A percentile compares a stretch with the other conserved stretches of the same genome.
Evolutionary conservation across 2,113 vertebrate species (phyloP).

Genomic region (Dipodomys merriami): DNA sequence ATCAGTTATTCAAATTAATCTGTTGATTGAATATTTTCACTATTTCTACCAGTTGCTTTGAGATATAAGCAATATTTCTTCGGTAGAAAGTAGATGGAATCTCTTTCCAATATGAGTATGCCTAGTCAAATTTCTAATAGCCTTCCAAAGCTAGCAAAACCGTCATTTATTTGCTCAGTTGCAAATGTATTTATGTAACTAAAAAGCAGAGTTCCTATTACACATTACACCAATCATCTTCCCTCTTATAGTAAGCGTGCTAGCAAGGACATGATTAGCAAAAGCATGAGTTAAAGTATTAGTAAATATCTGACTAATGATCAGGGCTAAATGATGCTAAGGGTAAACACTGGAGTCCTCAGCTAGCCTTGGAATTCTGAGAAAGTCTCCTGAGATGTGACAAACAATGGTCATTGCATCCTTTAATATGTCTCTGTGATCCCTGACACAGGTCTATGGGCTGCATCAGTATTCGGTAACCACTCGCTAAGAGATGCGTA

Average conservation of each 20-base stretch:
- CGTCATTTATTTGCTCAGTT: not conserved
- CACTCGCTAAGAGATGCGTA: not conserved
- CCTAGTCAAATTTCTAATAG: not conserved
- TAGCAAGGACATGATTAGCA: not conserved
- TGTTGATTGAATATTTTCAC: constrained; percentile 19
- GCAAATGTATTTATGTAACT: not conserved
- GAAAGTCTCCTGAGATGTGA: not conserved
- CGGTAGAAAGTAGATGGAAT: not conserved
- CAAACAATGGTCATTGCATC: not conserved
- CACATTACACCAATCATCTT: not conserved
- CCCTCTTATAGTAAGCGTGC: not conserved
- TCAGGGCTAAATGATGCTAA: not conserved
- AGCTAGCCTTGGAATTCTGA: not conserved
- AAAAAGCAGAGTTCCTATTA: not conserved
- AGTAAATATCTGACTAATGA: not conserved
- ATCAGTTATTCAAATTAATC: constrained; percentile 58
- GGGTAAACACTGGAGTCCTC: not conserved
- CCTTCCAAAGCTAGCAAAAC: not conserved
- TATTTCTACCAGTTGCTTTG: constrained; percentile 29
- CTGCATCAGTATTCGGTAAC: not conserved
- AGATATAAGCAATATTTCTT: not conserved
- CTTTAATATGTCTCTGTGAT: not conserved
- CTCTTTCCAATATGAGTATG: not conserved
- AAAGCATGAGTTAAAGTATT: not conserved
- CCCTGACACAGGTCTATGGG: not conserved